Conservation (phyloP, 1,140 invertebrate species). For the Drosophila bifasciata region DNA sequence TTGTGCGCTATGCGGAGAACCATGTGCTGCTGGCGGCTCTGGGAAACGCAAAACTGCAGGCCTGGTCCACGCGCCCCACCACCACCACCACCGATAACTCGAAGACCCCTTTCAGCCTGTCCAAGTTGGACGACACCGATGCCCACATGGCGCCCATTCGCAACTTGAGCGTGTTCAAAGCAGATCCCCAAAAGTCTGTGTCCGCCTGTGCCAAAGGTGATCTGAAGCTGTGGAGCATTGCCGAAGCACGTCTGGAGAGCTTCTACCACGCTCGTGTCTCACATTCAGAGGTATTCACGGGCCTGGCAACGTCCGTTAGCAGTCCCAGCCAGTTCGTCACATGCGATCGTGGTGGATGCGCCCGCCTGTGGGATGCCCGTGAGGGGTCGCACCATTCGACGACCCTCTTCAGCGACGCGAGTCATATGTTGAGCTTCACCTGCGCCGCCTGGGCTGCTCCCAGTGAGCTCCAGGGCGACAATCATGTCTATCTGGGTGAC, state of each 20-base stretch:
- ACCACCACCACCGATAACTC: conserved; percentile 43
- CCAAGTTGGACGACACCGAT: conserved; percentile 46
- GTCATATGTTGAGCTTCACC: conserved; percentile 50
- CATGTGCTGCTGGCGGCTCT: conserved; percentile 58
- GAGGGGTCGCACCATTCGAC: conserved; percentile 39
- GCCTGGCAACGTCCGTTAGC: conserved; percentile 35
- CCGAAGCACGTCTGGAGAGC: conserved; percentile 48
- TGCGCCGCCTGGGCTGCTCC: conserved; percentile 47
- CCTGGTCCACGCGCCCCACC: conserved; percentile 63
- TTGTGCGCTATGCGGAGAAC: conserved; percentile 56
- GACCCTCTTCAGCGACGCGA: conserved; percentile 45
- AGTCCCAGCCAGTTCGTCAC: conserved; percentile 44
- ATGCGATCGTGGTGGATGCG: conserved; percentile 65
- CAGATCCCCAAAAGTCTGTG: conserved; percentile 27
- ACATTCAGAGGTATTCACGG: conserved; percentile 53
- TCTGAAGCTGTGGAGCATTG: conserved; percentile 65
- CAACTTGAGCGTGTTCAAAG: conserved; percentile 53
- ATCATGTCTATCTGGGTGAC: conserved; percentile 62
- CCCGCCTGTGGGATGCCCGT: conserved; percentile 61
- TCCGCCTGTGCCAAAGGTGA: conserved; percentile 49
- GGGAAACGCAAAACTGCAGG: conserved; percentile 55
- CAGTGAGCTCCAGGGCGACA: conserved; percentile 43
- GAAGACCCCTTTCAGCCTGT: conserved; percentile 46
- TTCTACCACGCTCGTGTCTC: conserved; percentile 35
- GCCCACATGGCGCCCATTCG: conserved; percentile 58